These are phyloP conservation scores for Menura novaehollandiae DNA, from an alignment of 2,113 vertebrate species.

Conservation along the genomic window DNA sequence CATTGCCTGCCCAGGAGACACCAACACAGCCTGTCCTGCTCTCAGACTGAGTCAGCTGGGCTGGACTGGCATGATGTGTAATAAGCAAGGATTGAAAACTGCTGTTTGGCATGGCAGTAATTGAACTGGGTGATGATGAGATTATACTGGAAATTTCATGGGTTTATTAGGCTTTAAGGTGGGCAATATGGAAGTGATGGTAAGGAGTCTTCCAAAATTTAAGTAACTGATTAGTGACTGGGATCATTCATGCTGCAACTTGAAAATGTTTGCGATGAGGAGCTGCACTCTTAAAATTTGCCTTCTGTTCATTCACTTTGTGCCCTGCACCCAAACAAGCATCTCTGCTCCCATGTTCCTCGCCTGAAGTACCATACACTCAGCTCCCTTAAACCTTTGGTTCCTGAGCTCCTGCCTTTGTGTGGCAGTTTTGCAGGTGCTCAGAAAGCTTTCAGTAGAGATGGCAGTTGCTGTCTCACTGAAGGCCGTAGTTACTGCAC, in stretches of 20 bases:
- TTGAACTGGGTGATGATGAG: background rate
- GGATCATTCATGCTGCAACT: background rate
- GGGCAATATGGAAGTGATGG: fast-evolving
- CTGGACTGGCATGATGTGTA: background rate
- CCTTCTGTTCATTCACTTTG: background rate
- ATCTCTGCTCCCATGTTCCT: background rate
- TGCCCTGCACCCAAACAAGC: background rate
- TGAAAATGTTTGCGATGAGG: background rate
- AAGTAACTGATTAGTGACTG: background rate
- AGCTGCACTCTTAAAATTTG: background rate
- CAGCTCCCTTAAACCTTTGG: background rate
- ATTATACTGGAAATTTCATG: background rate
- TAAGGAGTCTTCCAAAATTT: background rate
- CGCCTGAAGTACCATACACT: fast-evolving
- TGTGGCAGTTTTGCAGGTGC: background rate
- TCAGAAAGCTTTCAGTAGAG: background rate
- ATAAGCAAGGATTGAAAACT: background rate
- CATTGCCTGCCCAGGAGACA: background rate
- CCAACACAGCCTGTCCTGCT: background rate
- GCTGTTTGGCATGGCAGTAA: background rate
- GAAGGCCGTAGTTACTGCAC: background rate
- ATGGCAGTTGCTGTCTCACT: no score
- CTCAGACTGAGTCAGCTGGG: background rate
- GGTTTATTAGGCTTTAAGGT: background rate
- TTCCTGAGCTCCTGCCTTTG: background rate